These are phyloP conservation scores for Myrmecobius fasciatus DNA, from an alignment of 2,113 vertebrate species.

Conservation along the genomic window DNA sequence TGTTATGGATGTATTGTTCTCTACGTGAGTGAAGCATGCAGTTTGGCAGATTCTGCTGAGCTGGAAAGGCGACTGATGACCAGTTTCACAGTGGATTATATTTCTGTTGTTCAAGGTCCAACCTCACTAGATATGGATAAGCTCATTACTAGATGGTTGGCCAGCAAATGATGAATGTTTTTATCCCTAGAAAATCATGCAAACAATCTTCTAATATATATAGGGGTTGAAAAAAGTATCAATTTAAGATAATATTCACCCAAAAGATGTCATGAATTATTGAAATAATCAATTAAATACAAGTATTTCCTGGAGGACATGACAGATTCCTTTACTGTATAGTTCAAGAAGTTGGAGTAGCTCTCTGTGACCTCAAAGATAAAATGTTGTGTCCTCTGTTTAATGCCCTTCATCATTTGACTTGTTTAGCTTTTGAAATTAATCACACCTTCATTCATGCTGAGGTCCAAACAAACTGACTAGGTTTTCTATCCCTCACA, in stretches of 20 bases:
- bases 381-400: not conserved
- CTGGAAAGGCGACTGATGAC: not conserved
- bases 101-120: not conserved
- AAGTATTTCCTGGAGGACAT: not conserved
- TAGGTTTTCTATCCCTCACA: too few species aligned
- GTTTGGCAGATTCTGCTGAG: not conserved
- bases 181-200: not conserved
- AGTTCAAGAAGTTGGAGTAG: fast-evolving
- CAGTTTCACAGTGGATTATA: not conserved
- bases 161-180: not conserved
- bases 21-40: not conserved
- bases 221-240: not conserved
- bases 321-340: too few species aligned
- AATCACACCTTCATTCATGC: not conserved
- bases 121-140: not conserved
- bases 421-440: not conserved
- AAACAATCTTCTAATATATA: not conserved
- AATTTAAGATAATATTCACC: not conserved
- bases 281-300: not conserved
- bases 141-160: not conserved
- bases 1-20: not conserved
- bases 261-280: not conserved
- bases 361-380: not conserved
- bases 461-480: not conserved
- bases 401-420: not conserved